Evolutionary conservation across 2,888 invertebrate genomes (phyloP).

Genomic region (Mythimna ferrago): DNA sequence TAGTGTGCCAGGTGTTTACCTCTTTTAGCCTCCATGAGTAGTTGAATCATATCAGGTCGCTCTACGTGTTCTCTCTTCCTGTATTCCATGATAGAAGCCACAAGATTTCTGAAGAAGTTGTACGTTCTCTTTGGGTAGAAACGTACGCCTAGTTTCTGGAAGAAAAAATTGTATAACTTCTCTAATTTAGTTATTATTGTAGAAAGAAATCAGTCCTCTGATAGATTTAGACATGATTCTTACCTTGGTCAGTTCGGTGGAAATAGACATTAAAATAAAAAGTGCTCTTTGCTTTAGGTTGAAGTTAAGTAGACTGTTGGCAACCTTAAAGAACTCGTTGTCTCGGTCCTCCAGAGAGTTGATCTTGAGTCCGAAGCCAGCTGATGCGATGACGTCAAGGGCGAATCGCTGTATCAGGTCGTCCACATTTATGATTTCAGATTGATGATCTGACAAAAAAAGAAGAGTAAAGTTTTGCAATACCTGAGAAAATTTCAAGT

Average conservation of each 20-base stretch:
- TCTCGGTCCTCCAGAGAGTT: constrained; percentile 88
- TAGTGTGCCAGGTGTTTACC: constrained; percentile 71
- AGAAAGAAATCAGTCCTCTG: not conserved
- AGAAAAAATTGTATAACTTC: not conserved
- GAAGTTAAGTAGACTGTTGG: constrained; percentile 72
- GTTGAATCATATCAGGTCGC: constrained; percentile 90
- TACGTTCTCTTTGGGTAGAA: constrained; percentile 68
- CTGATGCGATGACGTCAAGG: constrained; percentile 91
- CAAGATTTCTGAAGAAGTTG: constrained; percentile 74
- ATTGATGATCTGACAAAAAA: constrained; percentile 65
- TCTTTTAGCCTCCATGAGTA: constrained; percentile 87
- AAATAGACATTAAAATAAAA: constrained; percentile 63
- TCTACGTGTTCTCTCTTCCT: constrained; percentile 85
- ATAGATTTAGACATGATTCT: not conserved
- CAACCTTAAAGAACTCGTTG: constrained; percentile 88
- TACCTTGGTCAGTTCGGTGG: constrained; percentile 74
- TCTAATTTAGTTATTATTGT: not conserved
- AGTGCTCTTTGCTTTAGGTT: constrained; percentile 63
- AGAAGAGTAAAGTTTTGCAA: not conserved
- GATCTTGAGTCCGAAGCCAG: constrained; percentile 90
- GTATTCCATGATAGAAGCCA: constrained; percentile 79
- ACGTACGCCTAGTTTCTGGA: constrained; percentile 71
- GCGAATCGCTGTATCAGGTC: constrained; percentile 88
- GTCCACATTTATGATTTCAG: constrained; percentile 80
- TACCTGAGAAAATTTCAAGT: not conserved